These are phyloP conservation scores for Eurois occulta DNA, from an alignment of 2,888 invertebrate genomes.

Conservation along the genomic window DNA sequence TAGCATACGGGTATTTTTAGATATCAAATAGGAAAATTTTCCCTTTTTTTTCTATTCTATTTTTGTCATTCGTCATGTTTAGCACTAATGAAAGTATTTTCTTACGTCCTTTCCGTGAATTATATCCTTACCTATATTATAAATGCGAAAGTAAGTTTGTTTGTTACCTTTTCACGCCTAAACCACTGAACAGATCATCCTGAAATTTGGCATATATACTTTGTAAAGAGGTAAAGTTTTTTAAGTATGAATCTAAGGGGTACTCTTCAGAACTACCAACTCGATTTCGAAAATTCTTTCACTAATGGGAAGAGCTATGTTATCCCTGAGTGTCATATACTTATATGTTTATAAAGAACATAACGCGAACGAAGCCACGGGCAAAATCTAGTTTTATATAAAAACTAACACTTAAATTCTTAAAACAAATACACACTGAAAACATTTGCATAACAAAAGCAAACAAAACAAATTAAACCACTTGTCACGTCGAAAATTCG, in stretches of 20 bases:
- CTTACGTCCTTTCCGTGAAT: too few species aligned
- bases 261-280: neutral
- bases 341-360: neutral
- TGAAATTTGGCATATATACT: too few species aligned
- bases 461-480: conserved; percentile 19
- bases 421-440: neutral
- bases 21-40: too few species aligned
- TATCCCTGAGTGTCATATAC: neutral
- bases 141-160: too few species aligned
- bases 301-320: too few species aligned
- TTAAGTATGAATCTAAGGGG: too few species aligned
- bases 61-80: neutral
- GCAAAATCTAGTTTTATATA: neutral
- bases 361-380: neutral
- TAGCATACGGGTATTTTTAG: neutral
- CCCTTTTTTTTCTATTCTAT: too few species aligned
- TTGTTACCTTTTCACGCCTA: too few species aligned
- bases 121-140: too few species aligned
- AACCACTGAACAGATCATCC: too few species aligned
- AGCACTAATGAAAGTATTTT: neutral
- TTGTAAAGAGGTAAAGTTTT: too few species aligned
- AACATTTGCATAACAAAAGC: conserved; percentile 27
- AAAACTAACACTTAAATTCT: neutral
- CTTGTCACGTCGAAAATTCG: conserved; percentile 40
- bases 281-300: too few species aligned